Evolutionary conservation across 2,888 invertebrate species (phyloP), one percentile per base, ranked within the genome.

Genomic region (Coremacera marginata): DNA sequence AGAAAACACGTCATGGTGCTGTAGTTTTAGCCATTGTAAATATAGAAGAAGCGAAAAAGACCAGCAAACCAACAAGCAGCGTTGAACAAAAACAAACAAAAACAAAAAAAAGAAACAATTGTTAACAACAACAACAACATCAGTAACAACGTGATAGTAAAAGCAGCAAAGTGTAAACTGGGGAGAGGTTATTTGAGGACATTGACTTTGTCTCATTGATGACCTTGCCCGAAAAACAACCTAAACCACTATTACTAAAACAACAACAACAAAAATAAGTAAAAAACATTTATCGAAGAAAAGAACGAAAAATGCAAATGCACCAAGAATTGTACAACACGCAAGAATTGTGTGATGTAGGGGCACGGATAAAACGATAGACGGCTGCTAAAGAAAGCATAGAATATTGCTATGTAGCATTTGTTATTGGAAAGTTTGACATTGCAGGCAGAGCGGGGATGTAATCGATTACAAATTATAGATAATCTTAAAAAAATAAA

Each of bases 181-280:
- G 80, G 86, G 85, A 88, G 88, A 87, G 88, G 88, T 89, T 88
- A 88, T 85, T 87, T 82, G 84, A 86, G 89, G 88, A 83, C 89
- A 85, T 88, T 89, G 89, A 89, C 89, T 89, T 88, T 87, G 88
- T 88, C 89, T 88, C 86, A 85, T 79, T 86, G 86, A 87, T 89
- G 89, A 89, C 89, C 89, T 89, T 89, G 89, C 85, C 89, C 89
- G 87, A 89, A 89, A 89, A 89, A 86, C 84, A 86, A 84, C 84
- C 71, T 77, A 68, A 79, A 80, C 72, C 16, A 65, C 74, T n/a
- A 37, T 31, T 70, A 31, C 1, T 52, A 68, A 11, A 77, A 70
- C 72, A 77, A 65, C 37, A 71, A 37, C 19, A 51, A 65, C 77
- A 74, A n/a, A n/a, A n/a, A n/a, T n/a, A n/a, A n/a, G 22, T 63